These are phyloP conservation scores for Chloroclysta siterata DNA, from an alignment of 2,888 invertebrate species.

Conservation along the genomic window DNA sequence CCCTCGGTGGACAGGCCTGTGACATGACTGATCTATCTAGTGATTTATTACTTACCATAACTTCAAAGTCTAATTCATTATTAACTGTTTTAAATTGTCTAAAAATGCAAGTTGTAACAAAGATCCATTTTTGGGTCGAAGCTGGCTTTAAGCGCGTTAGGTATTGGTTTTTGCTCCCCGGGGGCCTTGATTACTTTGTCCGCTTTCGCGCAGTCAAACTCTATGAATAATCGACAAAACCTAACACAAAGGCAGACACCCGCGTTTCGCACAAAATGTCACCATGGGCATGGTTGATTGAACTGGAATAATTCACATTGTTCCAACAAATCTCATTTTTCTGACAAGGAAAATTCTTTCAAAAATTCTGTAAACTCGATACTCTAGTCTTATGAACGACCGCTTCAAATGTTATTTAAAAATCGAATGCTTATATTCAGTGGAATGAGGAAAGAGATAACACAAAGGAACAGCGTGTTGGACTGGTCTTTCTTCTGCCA, in stretches of 20 bases:
- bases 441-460: conserved; percentile 20
- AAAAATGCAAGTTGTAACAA: conserved; percentile 6
- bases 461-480: conserved; percentile 19
- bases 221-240: conserved; percentile 20
- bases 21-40: conserved; percentile 23
- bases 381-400: conserved; percentile 15
- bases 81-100: conserved; percentile 13
- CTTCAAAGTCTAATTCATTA: conserved; percentile 16
- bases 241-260: conserved; percentile 14
- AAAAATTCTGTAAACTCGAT: conserved; percentile 18
- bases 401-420: conserved; percentile 29
- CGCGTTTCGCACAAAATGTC: conserved; percentile 6
- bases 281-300: conserved; percentile 10
- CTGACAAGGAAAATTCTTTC: conserved; percentile 11
- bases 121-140: conserved; percentile 15
- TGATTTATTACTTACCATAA: conserved; percentile 33
- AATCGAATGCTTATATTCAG: conserved; percentile 18
- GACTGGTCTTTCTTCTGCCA: conserved; percentile 15
- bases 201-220: conserved; percentile 20
- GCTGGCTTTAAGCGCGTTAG: conserved; percentile 1
- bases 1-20: conserved; percentile 30
- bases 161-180: conserved; percentile 16
- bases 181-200: conserved; percentile 23
- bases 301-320: conserved; percentile 18
- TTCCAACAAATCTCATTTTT: conserved; percentile 14